A percentile compares a stretch with the other conserved stretches of the same genome.
These are phyloP conservation scores for Agrochola litura DNA, from an alignment of 2,888 invertebrate species.

Conservation along the genomic window DNA sequence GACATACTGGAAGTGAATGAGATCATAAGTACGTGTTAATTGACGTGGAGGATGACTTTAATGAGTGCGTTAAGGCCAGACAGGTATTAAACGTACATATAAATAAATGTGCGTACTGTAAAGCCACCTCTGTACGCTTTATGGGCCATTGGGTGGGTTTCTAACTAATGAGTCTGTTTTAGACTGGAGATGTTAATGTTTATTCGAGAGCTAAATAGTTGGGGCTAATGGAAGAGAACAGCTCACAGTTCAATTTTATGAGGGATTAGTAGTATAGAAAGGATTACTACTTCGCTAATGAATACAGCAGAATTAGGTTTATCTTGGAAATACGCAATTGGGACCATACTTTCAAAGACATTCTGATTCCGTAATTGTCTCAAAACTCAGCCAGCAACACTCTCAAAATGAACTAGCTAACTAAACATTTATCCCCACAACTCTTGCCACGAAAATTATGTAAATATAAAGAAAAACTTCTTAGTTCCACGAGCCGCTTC, in stretches of 20 bases:
- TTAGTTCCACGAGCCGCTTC: constrained; percentile 56
- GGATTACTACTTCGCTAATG: neutral
- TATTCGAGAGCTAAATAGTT: constrained; percentile 44
- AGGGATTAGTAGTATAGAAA: neutral
- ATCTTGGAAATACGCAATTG: neutral
- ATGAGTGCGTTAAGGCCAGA: constrained; percentile 41
- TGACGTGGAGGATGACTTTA: constrained; percentile 52
- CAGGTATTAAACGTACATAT: constrained; percentile 35
- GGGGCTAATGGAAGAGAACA: constrained; percentile 27
- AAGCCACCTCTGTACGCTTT: constrained; percentile 36
- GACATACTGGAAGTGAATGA: constrained; percentile 44
- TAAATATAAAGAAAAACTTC: constrained; percentile 55
- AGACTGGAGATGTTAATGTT: constrained; percentile 38
- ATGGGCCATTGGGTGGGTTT: constrained; percentile 42
- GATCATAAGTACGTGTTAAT: constrained; percentile 59
- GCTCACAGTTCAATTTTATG: constrained; percentile 22
- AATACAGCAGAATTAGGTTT: constrained; percentile 9
- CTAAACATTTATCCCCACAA: constrained; percentile 41
- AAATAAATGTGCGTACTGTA: constrained; percentile 8
- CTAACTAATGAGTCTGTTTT: constrained; percentile 49
- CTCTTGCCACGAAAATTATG: constrained; percentile 45
- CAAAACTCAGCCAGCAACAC: neutral
- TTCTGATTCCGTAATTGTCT: neutral
- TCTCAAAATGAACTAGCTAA: constrained; percentile 21
- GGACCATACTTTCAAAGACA: neutral